phyloP scores from a whole-genome alignment of 2,797 vertebrate species.

The Nyctalus aviator region DNA sequence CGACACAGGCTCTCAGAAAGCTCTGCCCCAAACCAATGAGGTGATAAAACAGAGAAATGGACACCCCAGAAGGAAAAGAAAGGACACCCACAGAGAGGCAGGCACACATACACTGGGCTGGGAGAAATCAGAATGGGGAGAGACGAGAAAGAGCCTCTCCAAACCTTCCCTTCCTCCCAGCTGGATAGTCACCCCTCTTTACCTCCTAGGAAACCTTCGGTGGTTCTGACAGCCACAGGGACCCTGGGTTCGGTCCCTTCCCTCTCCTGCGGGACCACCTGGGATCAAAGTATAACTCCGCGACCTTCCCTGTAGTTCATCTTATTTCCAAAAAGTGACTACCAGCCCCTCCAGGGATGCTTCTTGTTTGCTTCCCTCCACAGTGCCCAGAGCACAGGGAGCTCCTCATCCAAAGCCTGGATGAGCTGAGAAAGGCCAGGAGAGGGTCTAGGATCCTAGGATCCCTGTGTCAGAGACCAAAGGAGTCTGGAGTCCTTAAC shows the following conservation, averaged over 20 bases:
- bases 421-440: not conserved
- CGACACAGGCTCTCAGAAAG: not conserved
- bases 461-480: not conserved
- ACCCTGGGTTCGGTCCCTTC: not conserved
- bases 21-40: not conserved
- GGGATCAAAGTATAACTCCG: not conserved
- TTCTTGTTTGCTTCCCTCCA: not conserved
- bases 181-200: not conserved
- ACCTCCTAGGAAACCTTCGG: not conserved
- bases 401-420: not conserved
- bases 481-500: not conserved
- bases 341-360: not conserved
- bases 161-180: not conserved
- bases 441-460: not conserved
- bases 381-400: not conserved
- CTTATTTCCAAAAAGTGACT: not conserved
- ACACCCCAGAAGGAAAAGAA: not conserved
- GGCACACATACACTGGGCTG: not conserved
- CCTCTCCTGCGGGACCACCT: not conserved
- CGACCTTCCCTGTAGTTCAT: not conserved
- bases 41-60: not conserved
- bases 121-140: not conserved
- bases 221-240: not conserved
- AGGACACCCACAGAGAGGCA: not conserved
- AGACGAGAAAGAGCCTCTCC: not conserved